Evolutionary conservation across 1,140 invertebrate species (phyloP), one percentile per base, ranked within the genome.

Genomic region (Triops longicaudatus): DNA sequence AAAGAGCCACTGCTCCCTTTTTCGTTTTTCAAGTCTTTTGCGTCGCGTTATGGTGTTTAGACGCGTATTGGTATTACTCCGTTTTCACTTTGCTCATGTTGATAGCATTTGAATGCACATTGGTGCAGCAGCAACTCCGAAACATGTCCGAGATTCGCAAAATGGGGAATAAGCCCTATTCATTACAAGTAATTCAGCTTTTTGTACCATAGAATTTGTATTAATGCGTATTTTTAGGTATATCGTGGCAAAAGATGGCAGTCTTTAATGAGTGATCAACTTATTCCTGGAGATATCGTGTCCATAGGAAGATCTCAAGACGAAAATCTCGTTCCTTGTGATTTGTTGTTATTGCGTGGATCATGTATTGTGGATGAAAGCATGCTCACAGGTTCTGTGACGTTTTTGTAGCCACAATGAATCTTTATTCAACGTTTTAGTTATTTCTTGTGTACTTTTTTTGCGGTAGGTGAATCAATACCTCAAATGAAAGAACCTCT

Each of bases 111-210:
- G 98, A 99, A 84, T 98, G 95, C 79, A 99, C 97, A 7, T 88
- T 99, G 31, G 98, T 99, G 0, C 96, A 98, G 81, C 98, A 99
- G 82, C 98, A 99, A 83, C 82, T 99, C 7, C 87, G 93, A 80
- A 99, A 99, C 84, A 98, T 99, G 95, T 91, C 95, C n/a, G 97
- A 98, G 86, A 99, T 99, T 80, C 88, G 97, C n/a, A 97, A 98
- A 86, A 99, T 99, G 98, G 98, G 97, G 22, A 99, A 97, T 81
- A 97, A 97, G 85, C 95, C 97, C 0, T 98, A 97, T 83, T 88
- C 89, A 78, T 92, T 98, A 79, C 91, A 90, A 86, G 90, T 91
- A n/a, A 82, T 79, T 81, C 72, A 14, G 12, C 76, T 76, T 41
- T 26, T 43, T 0, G 43, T 12, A 43, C 17, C 42, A 79, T 78